Evolutionary conservation across 2,888 invertebrate species (phyloP).

Genomic region (Chromoteleia sp.): DNA sequence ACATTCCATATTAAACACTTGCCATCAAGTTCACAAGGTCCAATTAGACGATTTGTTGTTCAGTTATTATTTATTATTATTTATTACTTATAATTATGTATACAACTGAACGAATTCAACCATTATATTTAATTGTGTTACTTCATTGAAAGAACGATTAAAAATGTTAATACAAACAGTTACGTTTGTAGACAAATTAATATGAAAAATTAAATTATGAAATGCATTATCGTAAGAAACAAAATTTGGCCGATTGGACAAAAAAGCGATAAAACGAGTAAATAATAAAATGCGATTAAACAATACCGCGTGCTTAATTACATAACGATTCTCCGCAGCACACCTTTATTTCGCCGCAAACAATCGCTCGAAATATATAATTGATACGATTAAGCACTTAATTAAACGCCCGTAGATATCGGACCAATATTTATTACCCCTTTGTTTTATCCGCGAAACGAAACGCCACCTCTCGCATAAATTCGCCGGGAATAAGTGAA

Average conservation of each 20-base stretch:
- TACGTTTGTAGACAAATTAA: neutral
- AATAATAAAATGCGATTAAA: constrained; percentile 4
- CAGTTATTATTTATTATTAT: too few species aligned
- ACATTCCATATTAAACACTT: too few species aligned
- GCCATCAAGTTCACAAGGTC: too few species aligned
- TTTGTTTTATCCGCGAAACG: constrained; percentile 40
- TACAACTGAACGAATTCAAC: too few species aligned
- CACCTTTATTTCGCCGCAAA: constrained; percentile 31
- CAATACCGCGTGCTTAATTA: constrained; percentile 25
- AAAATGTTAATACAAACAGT: too few species aligned
- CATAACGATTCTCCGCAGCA: constrained; percentile 21
- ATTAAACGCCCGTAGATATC: constrained; percentile 41
- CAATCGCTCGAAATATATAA: constrained; percentile 50
- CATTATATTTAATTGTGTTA: too few species aligned
- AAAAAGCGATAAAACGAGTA: neutral
- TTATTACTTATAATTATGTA: too few species aligned
- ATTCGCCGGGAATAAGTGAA: constrained; percentile 54
- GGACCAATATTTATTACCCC: constrained; percentile 42
- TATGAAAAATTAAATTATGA: neutral
- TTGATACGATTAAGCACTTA: constrained; percentile 62
- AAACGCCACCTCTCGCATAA: constrained; percentile 40
- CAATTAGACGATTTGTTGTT: too few species aligned
- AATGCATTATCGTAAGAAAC: neutral
- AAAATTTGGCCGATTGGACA: neutral
- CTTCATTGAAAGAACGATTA: too few species aligned